Evolutionary conservation across 2,113 vertebrate genomes (phyloP).

Genomic region (Leucopternis melanops): DNA sequence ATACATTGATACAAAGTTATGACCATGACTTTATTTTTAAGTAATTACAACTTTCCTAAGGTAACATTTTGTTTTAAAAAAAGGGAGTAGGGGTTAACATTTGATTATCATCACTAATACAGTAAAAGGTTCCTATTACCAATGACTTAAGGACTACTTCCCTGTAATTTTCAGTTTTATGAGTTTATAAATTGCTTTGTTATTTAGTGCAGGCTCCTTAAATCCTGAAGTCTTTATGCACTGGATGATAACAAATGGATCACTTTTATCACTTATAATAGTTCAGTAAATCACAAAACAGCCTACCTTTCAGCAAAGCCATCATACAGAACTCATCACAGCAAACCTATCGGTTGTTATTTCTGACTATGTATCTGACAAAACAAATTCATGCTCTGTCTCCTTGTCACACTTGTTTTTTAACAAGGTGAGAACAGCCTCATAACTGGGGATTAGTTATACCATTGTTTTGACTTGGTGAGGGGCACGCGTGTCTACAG

Average conservation of each 20-base stretch:
- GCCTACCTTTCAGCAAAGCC: slow-evolving; percentile 37
- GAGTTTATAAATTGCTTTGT: slow-evolving; percentile 58
- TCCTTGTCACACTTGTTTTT: not conserved
- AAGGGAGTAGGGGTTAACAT: not conserved
- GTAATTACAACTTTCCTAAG: not conserved
- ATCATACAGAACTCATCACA: not conserved
- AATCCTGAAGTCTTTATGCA: slow-evolving; percentile 47
- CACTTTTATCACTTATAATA: slow-evolving; percentile 17
- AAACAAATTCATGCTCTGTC: not conserved
- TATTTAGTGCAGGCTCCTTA: slow-evolving; percentile 58
- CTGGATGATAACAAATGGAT: slow-evolving; percentile 54
- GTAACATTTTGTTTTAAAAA: not conserved
- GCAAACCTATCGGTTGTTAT: not conserved
- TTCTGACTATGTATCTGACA: not conserved
- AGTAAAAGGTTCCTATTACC: slow-evolving; percentile 48
- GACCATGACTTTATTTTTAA: not conserved
- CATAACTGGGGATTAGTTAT: rapidly evolving
- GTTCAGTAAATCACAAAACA: slow-evolving; percentile 26
- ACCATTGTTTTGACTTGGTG: not conserved
- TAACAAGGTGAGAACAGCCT: not conserved
- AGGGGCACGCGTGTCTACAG: not conserved
- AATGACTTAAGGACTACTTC: not conserved
- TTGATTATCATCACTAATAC: slow-evolving; percentile 25
- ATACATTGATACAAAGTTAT: not conserved
- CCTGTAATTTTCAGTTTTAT: slow-evolving; percentile 46